Conservation (phyloP, 2,888 invertebrate genomes). For the Iselma pallidipennis region DNA sequence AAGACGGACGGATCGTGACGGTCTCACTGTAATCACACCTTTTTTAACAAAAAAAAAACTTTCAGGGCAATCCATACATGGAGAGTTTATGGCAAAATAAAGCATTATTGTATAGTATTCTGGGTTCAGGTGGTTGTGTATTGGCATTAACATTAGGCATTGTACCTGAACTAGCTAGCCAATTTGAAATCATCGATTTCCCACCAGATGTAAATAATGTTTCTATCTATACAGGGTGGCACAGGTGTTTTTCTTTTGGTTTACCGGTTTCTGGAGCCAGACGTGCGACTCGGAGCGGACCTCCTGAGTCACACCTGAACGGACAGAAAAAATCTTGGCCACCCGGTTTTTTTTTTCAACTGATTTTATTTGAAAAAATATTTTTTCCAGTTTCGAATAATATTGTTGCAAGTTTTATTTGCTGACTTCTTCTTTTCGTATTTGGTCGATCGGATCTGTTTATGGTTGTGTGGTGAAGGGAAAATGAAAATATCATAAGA, state of each 20-base stretch:
- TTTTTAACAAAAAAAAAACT: too few species aligned
- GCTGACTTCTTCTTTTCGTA: constrained; percentile 87
- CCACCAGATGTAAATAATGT: constrained; percentile 77
- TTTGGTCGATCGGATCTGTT: constrained; percentile 80
- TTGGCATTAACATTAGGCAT: constrained; percentile 82
- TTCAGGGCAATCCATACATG: constrained; percentile 98
- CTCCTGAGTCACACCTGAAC: too few species aligned
- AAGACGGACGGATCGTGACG: too few species aligned
- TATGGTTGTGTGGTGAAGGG: constrained; percentile 86
- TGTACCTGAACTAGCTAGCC: constrained; percentile 81
- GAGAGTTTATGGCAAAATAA: constrained; percentile 92
- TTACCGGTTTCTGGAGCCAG: too few species aligned
- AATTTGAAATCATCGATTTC: constrained; percentile 96
- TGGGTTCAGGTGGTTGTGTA: constrained; percentile 81
- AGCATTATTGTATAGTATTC: constrained; percentile 87
- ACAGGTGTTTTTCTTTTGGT: too few species aligned
- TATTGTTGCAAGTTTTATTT: constrained; percentile 79
- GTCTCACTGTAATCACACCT: too few species aligned
- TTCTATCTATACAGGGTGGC: not conserved
- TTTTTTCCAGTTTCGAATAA: constrained; percentile 83
- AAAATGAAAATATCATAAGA: constrained; percentile 52
- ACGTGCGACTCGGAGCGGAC: too few species aligned
- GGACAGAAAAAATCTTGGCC: not conserved
- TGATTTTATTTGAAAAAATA: constrained; percentile 3
- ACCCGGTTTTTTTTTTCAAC: not conserved